Percentiles rank a stretch among this genome's conserved stretches.
Evolutionary conservation across 2,797 vertebrate genomes (phyloP).

Genomic region (Aratinga solstitialis): DNA sequence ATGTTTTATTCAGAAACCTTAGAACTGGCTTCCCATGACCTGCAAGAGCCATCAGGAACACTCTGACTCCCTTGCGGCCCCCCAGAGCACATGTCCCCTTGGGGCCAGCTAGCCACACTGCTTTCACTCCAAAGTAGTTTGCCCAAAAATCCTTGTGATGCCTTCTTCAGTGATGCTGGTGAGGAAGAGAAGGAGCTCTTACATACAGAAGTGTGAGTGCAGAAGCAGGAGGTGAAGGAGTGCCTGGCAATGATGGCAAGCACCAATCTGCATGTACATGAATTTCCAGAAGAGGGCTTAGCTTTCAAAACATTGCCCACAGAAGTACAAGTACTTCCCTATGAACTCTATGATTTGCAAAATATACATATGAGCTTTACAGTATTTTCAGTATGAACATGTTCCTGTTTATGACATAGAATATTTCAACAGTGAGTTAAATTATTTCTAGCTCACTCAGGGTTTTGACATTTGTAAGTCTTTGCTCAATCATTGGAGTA

Average conservation of each 20-base stretch:
- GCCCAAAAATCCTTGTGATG: neutral
- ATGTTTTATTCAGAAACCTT: neutral
- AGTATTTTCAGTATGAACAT: slow-evolving; percentile 9
- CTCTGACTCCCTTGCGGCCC: rapidly evolving
- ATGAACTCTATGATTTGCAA: neutral
- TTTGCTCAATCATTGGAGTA: neutral
- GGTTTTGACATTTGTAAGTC: slow-evolving; percentile 31
- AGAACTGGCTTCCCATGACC: neutral
- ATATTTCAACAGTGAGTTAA: neutral
- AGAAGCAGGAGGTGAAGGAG: neutral
- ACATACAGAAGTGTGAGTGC: rapidly evolving
- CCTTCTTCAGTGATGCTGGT: neutral
- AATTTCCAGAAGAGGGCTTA: neutral
- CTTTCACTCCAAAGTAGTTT: rapidly evolving
- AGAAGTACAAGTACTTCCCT: neutral
- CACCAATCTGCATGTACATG: neutral
- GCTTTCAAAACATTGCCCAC: neutral
- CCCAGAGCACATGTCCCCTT: too few relatives aligned
- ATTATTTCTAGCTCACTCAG: neutral
- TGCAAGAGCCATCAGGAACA: neutral
- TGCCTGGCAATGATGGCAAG: neutral
- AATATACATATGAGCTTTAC: neutral
- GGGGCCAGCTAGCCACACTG: rapidly evolving
- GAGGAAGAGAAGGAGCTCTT: neutral
- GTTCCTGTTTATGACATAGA: neutral